phyloP scores from a whole-genome alignment of 2,888 invertebrate genomes.

The Carabus problematicus region DNA sequence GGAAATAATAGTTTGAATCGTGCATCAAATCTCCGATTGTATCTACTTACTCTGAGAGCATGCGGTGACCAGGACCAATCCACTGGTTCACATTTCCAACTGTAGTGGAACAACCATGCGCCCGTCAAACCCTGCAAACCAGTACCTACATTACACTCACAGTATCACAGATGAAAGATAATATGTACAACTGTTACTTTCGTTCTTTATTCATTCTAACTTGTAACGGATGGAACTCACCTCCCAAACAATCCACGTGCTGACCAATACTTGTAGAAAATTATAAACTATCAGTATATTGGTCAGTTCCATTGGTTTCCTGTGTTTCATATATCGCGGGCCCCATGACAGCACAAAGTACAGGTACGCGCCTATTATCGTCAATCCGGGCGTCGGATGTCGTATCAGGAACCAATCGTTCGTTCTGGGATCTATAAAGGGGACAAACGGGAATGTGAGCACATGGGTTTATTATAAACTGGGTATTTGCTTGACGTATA shows the following conservation, averaged over 20 bases:
- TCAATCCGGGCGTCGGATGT: slow-evolving; percentile 73
- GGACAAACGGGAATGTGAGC: no score
- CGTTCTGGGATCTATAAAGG: slow-evolving; percentile 67
- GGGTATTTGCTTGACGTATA: background rate
- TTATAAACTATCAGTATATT: slow-evolving; percentile 85
- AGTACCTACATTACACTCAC: no score
- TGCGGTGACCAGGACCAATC: slow-evolving; percentile 79
- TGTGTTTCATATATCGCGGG: slow-evolving; percentile 85
- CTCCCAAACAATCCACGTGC: slow-evolving; percentile 81
- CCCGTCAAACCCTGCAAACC: slow-evolving; percentile 72
- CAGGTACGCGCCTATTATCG: slow-evolving; percentile 72
- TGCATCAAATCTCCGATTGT: no score
- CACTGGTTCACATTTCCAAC: slow-evolving; percentile 91
- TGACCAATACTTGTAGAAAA: slow-evolving; percentile 84
- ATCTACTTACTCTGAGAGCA: slow-evolving; percentile 75
- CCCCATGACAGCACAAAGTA: slow-evolving; percentile 81
- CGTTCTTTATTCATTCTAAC: background rate
- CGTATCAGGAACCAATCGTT: slow-evolving; percentile 75
- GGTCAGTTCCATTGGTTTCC: slow-evolving; percentile 83
- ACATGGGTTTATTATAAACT: background rate
- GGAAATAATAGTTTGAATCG: no score
- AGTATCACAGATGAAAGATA: no score
- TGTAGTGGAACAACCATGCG: slow-evolving; percentile 84
- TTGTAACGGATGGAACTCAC: slow-evolving; percentile 57
- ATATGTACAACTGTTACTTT: background rate